Percentiles rank a stretch among this genome's conserved stretches.
Evolutionary conservation across 1,140 invertebrate species (phyloP).

Genomic region (Lepidostoma basale): DNA sequence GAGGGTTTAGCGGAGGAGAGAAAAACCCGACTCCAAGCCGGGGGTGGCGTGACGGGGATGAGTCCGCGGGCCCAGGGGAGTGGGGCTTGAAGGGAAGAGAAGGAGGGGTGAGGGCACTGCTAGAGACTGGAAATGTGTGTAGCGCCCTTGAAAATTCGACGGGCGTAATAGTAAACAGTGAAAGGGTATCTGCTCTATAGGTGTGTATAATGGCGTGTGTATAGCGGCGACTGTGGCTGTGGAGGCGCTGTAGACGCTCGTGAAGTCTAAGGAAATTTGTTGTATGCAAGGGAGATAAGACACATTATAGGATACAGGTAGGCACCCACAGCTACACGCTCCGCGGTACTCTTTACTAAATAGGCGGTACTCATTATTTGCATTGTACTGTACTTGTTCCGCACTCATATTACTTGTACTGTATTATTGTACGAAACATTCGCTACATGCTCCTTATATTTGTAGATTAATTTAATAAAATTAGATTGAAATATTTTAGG

Average conservation of each 20-base stretch:
- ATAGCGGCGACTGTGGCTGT: neutral
- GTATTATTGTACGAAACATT: neutral
- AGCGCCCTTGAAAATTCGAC: slow-evolving; percentile 27
- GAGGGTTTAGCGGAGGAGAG: slow-evolving; percentile 18
- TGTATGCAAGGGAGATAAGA: slow-evolving; percentile 4
- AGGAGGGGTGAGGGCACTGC: neutral
- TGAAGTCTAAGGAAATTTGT: slow-evolving; percentile 9
- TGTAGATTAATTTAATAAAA: too few relatives aligned
- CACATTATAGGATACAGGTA: slow-evolving; percentile 1
- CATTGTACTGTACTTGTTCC: neutral
- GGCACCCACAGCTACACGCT: neutral
- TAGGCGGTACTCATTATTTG: neutral
- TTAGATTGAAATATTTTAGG: too few relatives aligned
- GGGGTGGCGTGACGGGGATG: neutral
- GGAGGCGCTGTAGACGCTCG: neutral
- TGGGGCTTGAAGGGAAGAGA: neutral
- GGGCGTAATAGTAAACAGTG: slow-evolving; percentile 27
- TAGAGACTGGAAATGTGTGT: slow-evolving; percentile 15
- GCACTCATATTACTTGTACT: neutral
- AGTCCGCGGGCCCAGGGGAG: neutral
- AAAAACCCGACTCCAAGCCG: slow-evolving; percentile 21
- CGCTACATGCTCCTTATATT: too few relatives aligned
- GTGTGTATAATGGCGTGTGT: neutral
- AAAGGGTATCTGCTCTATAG: slow-evolving; percentile 10
- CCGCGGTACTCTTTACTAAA: neutral